Evolutionary conservation across 1,140 invertebrate genomes (phyloP), one percentile per base, ranked within the genome.

Genomic region (Formica selysi): DNA sequence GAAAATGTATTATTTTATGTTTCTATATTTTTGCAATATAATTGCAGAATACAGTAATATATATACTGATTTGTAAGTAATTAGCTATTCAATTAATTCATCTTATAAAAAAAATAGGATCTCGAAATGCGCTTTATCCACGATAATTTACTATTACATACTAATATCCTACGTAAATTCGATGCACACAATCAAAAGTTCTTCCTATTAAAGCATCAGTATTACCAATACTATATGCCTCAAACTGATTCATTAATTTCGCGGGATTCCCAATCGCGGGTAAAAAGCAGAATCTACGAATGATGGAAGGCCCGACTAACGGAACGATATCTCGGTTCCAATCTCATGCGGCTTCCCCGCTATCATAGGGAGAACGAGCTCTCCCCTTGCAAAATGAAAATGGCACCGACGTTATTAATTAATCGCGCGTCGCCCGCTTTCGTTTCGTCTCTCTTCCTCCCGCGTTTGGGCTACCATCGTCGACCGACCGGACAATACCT

Each of bases 331-430:
- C 84, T 73, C 76, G 44, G 1, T 16, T 62, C 38, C 51, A 22
- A 76, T 62, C 57, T 78, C 44, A 19, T 44, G 22, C 41, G 16
- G 26, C 44, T 65, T 41, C 67, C 26, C 65, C 54, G 51, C 54
- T 22, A 22, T 22, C 22, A 29, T 61, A 4, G 22, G 10, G 29
- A 64, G 26, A 22, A 54, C 67, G 67, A 67, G 16, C 36, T 26
- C 51, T 65, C 48, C 62, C 74, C 65, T 87, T 65, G 68, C 61
- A 36, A 76, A 76, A 88, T 88, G 79, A 88, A 90, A 90, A 91
- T 91, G 87, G 85, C 76, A 71, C 74, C 86, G 84, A 85, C 87
- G 71, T 91, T 92, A 92, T 92, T 92, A 92, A 92, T 92, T 92
- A 92, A 92, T 91, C 91, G 88, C 88, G 74, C 62, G 88, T 90